Evolutionary conservation across 1,140 invertebrate genomes (phyloP).

Genomic region (Parasteatoda tepidariorum): DNA sequence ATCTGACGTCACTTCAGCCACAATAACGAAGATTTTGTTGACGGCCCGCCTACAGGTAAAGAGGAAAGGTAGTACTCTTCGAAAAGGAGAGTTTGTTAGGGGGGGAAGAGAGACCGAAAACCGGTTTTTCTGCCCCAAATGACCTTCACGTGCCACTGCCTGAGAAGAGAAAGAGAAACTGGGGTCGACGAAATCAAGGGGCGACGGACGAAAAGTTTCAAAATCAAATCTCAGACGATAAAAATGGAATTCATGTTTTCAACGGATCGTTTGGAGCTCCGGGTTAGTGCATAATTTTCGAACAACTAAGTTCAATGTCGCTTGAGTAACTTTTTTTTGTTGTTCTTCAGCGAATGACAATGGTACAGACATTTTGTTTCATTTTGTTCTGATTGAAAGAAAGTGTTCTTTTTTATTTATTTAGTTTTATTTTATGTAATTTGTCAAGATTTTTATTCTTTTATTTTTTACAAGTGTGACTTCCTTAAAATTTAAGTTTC

Average conservation of each 20-base stretch:
- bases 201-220: conserved; percentile 33
- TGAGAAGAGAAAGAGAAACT: conserved; percentile 12
- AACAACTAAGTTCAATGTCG: not conserved
- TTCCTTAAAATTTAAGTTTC: too few species aligned
- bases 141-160: conserved; percentile 54
- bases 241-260: conserved; percentile 56
- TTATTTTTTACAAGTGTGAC: too few species aligned
- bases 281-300: conserved; percentile 36
- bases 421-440: too few species aligned
- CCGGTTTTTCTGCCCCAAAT: conserved; percentile 29
- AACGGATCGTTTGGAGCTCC: conserved; percentile 44
- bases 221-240: conserved; percentile 55
- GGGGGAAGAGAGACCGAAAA: not conserved
- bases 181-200: conserved; percentile 43
- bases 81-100: not conserved
- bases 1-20: not conserved
- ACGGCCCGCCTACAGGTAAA: conserved; percentile 41
- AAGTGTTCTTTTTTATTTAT: too few species aligned
- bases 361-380: not conserved
- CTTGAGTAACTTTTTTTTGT: not conserved
- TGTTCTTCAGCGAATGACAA: not conserved
- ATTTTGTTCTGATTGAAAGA: too few species aligned
- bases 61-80: not conserved
- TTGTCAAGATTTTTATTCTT: too few species aligned
- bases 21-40: conserved; percentile 1